phyloP scores from a whole-genome alignment of 1,140 invertebrate species.

The Delia radicum region DNA sequence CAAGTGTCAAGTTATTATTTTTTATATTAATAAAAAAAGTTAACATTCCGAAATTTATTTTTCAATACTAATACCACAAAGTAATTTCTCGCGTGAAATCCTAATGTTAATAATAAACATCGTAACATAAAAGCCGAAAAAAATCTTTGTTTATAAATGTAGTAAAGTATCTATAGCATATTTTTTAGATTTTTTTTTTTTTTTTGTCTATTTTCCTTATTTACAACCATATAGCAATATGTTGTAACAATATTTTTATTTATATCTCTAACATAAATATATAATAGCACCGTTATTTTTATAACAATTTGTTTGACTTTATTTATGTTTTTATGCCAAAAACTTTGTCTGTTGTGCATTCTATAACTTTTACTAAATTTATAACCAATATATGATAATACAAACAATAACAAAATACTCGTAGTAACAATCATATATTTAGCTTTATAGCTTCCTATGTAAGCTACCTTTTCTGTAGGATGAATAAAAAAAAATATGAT shows the following conservation, averaged over 20 bases:
- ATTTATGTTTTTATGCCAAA: conserved; percentile 1
- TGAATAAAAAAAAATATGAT: too few species aligned
- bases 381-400: background rate
- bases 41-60: too few species aligned
- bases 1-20: too few species aligned
- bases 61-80: too few species aligned
- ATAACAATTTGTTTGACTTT: background rate
- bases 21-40: too few species aligned
- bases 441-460: background rate
- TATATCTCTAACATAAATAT: background rate
- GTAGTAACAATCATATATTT: background rate
- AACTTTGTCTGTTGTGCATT: background rate
- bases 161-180: too few species aligned
- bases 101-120: too few species aligned
- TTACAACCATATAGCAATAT: too few species aligned
- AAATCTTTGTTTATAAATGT: too few species aligned
- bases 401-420: background rate
- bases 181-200: background rate
- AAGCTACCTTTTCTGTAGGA: background rate
- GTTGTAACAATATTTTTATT: background rate
- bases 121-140: too few species aligned
- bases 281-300: background rate
- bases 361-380: background rate
- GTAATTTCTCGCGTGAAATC: too few species aligned
- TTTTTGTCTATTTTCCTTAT: background rate